These are phyloP conservation scores for Lethenteron reissneri DNA, from an alignment of 2,113 vertebrate genomes.

Conservation along the genomic window DNA sequence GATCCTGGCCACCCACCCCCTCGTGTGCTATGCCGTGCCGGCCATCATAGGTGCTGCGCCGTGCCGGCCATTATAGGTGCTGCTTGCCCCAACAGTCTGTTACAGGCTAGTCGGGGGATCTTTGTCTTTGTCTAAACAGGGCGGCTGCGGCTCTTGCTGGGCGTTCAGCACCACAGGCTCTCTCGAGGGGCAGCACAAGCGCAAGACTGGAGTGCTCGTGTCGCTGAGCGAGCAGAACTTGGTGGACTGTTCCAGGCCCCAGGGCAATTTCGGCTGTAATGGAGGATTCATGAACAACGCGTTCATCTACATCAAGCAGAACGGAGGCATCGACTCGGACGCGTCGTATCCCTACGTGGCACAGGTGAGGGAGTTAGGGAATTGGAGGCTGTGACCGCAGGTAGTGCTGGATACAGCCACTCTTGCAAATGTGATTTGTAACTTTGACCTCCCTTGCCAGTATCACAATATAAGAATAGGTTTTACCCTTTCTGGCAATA, in stretches of 20 bases:
- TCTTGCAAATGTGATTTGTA: too few species aligned
- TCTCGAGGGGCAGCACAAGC: constrained; percentile 16
- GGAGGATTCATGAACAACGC: constrained; percentile 9
- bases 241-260: constrained; percentile 15
- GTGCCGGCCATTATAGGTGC: too few species aligned
- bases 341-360: constrained; percentile 13
- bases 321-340: constrained; percentile 15
- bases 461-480: too few species aligned
- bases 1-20: too few species aligned
- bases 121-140: constrained; percentile 10
- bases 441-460: too few species aligned
- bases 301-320: constrained; percentile 14
- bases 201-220: neutral
- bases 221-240: constrained; percentile 21
- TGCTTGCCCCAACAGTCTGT: too few species aligned
- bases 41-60: too few species aligned
- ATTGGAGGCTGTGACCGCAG: too few species aligned
- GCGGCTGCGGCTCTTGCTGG: constrained; percentile 17
- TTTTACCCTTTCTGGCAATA: too few species aligned
- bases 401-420: too few species aligned
- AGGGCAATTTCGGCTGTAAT: constrained; percentile 10
- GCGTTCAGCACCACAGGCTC: constrained; percentile 18
- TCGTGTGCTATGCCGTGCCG: too few species aligned
- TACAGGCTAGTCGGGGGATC: too few species aligned
- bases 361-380: constrained; percentile 7